Base-by-base conservation (phyloP, 2,888 invertebrate species). In the Hirudinaria manillensis region DNA sequence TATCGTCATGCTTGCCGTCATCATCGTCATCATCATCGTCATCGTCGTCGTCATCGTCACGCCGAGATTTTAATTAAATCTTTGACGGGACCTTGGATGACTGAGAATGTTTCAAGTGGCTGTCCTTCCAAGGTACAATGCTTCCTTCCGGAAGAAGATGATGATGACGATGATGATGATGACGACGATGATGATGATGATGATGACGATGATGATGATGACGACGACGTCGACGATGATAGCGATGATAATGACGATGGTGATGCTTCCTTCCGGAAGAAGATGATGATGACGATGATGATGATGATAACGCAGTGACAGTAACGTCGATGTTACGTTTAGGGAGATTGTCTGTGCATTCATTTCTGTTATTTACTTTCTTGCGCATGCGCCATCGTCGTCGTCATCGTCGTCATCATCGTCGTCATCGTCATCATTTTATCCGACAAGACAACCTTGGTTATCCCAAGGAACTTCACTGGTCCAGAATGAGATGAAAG, bases 181-280 rank as follows among this genome's bases (percentile, higher is more conserved):
- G 73, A 65, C 71, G 73, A 73, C 6, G 73, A 73, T 71, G 73
- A 73, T 73, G 73, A 73, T 73, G 73, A 73, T 73, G 73, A 73
- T 73, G 73, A 73, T 71, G 73, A 73, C 27, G 73, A 73, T 21
- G 61, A 73, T 73, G 61, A 73, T 73, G 71, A 61, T 61, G 71
- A 72, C 38, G 72, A 68, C 19, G 10, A 72, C 2, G 72, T 6
- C 66, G 72, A 51, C 66, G 72, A 51, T 70, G 70, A 32, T 13
- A 34, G 38, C 32, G 70, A 70, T 36, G 70, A 70, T 70, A 34
- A 70, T 70, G 70, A 70, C 32, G 45, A 70, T 70, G 70, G 32
- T 70, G 70, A 70, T 70, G 29, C 10, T 66, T n/a, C n/a, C n/a
- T n/a, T n/a, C n/a, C n/a, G n/a, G n/a, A 21, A 55, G 29, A 66